Evolutionary conservation across 2,888 invertebrate genomes (phyloP), one percentile per base, ranked within the genome.

Genomic region (Alentia gelatinosa): DNA sequence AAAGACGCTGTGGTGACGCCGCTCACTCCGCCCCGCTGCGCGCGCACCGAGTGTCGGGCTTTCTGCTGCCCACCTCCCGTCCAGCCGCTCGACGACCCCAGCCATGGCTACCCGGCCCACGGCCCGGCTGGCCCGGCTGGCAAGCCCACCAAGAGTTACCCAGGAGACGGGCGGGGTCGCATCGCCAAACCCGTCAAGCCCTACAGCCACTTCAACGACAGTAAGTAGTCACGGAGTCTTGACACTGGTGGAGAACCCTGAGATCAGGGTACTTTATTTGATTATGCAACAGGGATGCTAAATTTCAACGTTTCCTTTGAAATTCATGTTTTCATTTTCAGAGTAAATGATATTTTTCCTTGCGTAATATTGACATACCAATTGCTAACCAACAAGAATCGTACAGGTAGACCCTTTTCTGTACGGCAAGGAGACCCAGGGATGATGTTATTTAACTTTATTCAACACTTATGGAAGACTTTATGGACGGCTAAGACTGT

Each of bases 131-230:
- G n/a, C 74, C n/a, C 7, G 26, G 9, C 39, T 86, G 47, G 9
- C 40, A 86, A 86, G 47, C 42, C 86, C 26, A 30, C 47, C 86
- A 86, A 86, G 86, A 42, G 33, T 1, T 47, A 40, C 47, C 86
- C 86, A 0, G 86, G 86, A 5, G 50, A 86, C 3, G 86, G 47
- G 7, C 89, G 37, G 7, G 50, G 39, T 5, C 19, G 26, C n/a
- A 42, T 50, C 5, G 86, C 50, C 86, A 84, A 84, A 35, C 47
- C 88, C 9, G 26, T 56, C 35, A 89, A 89, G n/a, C 89, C 89
- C 1, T 39, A 89, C 89, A 89, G 12, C 89, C 56, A 89, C 0
- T 35, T 26, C 39, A 63, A 63, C 37, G 68, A 89, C 89, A 56
- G 89, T 89, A 89, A 56, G 89, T 86, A 35, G n/a, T n/a, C 39